Percentiles rank a stretch among this genome's conserved stretches.
phyloP scores from a whole-genome alignment of 2,113 vertebrate species.

The Chiloscyllium plagiosum region DNA sequence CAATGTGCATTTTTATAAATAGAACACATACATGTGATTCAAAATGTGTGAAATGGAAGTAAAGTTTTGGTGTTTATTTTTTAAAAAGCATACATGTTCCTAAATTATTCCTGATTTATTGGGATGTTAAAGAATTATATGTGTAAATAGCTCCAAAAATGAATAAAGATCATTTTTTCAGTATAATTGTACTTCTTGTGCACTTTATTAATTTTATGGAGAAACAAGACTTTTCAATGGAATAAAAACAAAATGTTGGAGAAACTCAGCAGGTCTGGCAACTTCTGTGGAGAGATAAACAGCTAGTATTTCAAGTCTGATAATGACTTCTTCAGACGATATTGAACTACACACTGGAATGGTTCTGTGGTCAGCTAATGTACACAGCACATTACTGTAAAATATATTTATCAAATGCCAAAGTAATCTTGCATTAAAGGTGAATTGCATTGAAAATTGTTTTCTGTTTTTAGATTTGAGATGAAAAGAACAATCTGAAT shows the following conservation, averaged over 20 bases:
- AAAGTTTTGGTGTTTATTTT: slow-evolving; percentile 34
- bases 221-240: too few species aligned
- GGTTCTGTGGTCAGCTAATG: background rate
- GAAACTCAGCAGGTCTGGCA: too few species aligned
- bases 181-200: background rate
- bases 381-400: background rate
- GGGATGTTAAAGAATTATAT: background rate
- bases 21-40: background rate
- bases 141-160: slow-evolving; percentile 27
- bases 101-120: slow-evolving; percentile 11
- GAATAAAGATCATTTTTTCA: slow-evolving; percentile 30
- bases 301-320: too few species aligned
- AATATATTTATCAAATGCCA: background rate
- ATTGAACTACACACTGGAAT: background rate
- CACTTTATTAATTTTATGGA: background rate
- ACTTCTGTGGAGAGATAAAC: too few species aligned
- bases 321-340: too few species aligned
- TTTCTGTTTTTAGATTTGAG: background rate
- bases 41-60: slow-evolving; percentile 26
- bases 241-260: background rate
- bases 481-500: background rate
- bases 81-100: background rate
- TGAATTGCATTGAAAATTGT: background rate
- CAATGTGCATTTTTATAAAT: slow-evolving; percentile 34
- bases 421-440: background rate